Evolutionary conservation across 2,113 vertebrate genomes (phyloP), one percentile per base, ranked within the genome.

Genomic region (Irena cyanogastra): DNA sequence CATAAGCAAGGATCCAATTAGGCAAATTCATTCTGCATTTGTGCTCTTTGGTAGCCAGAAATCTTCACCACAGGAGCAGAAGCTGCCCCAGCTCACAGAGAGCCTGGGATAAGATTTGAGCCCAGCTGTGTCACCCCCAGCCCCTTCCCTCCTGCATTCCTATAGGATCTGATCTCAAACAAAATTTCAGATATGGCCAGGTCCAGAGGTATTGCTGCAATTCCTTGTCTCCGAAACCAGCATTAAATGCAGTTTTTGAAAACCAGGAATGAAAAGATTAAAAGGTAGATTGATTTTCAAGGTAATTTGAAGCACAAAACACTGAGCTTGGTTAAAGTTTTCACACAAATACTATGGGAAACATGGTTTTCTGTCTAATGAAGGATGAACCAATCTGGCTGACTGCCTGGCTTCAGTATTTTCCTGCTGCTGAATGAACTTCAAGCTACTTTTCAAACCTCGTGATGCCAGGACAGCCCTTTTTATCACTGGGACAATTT

Each of bases 1-100:
- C 82, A 93, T 80, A 96, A 97, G 95, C 93, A 95, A 96, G 65
- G 78, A 82, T 90, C 65, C 59, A 96, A 93, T 97, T 97, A 98
- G 91, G 91, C 78, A 95, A 93, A 97, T 96, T 81, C 45, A 77
- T 37, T 59, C 83, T 56, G 20, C 4, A 8, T 68, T 94, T 92
- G 21, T 78, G 53, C 59, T 87, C 70, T 97, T 87, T 92, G 88
- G 63, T 86, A 97, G 72, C 82, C 87, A 95, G 90, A 83, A 66
- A 85, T 57, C 79, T 63, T 57, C 37, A 39, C n/a, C 13, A 42
- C 20, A 50, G 63, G 6, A 74, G 49, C 69, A 91, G 70, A 63
- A 81, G 78, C 74, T 82, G 61, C 17, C n/a, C 19, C 9, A 19
- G 70, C 70, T 88, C 61, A 3, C 20, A 20, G 27, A 11, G n/a